A percentile compares a stretch with the other conserved stretches of the same genome.
These are phyloP conservation scores for Motacilla alba DNA, from an alignment of 2,113 vertebrate species.

Conservation along the genomic window DNA sequence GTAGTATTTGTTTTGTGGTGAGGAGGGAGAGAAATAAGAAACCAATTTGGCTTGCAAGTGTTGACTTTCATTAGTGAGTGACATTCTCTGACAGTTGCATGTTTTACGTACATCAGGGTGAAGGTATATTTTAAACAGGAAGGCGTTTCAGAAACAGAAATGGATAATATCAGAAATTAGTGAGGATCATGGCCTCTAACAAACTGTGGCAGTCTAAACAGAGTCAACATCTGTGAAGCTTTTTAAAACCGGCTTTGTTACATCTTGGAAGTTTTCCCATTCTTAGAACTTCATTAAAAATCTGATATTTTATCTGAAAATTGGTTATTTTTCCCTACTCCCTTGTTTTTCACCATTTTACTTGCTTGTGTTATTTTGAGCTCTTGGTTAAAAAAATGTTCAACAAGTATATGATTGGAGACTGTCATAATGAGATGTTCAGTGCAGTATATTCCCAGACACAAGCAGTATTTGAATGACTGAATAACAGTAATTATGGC, in stretches of 20 bases:
- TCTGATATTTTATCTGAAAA: neutral
- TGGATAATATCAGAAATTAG: neutral
- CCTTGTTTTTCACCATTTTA: neutral
- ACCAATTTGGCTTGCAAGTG: neutral
- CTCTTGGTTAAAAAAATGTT: neutral
- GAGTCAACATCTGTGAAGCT: neutral
- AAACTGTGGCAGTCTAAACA: neutral
- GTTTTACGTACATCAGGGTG: neutral
- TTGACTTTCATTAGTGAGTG: neutral
- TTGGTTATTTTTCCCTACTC: neutral
- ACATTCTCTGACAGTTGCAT: neutral
- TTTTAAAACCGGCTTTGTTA: neutral
- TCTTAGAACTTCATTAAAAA: neutral
- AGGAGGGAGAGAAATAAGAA: neutral
- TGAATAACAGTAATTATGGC: conserved; percentile 30
- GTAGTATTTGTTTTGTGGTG: neutral
- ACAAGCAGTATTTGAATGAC: neutral
- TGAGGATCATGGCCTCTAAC: neutral
- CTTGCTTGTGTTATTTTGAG: conserved; percentile 2
- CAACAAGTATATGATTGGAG: neutral
- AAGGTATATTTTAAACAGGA: neutral
- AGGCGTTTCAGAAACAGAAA: neutral
- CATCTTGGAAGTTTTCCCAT: neutral
- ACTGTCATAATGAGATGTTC: neutral
- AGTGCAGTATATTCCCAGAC: neutral